Base-by-base conservation (phyloP, 2,113 vertebrate species). In the Telmatochromis sp. region DNA sequence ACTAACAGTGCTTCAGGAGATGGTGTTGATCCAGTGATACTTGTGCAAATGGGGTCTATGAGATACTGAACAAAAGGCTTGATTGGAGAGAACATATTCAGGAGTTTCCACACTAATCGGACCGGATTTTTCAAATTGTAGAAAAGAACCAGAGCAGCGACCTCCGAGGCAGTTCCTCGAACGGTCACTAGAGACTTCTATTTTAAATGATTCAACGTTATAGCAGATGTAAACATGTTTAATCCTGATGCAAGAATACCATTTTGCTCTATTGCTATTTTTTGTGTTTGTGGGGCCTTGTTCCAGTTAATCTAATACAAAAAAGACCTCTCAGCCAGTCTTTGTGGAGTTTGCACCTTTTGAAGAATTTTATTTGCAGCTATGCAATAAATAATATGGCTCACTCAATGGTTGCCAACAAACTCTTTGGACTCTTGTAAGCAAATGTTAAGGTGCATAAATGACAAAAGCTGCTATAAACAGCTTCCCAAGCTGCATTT, bases 241-340 rank as follows among this genome's bases (percentile, higher is more conserved):
- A 70, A 70, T 40, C 35, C 35, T 70, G 35, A 14, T 70, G 13
- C 21, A 73, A 73, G 13, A 70, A 70, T 42, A 42, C 5, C 0
- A 15, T 73, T 45, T 40, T 15, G 37, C 37, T 45, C 5, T 73
- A 45, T 45, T 73, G 35, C 37, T 6, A 4, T 42, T 26, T 45
- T 73, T 0, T 0, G 1, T 15, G 37, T 45, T 73, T 45, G 37
- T 15, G 12, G 12, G 12, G 21, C 65, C 37, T 23, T 23, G 37
- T 14, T 40, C 13, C 65, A 42, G 65, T 40, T 6, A 70, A 8
- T 37, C 33, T 2, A 37, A 70, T 3, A 15, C 7, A 70, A 42
- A 42, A 23, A 42, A n/a, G 35, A 9, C n/a, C 35, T 70, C n/a
- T 70, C n/a, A 70, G n/a, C 7, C 11, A 40, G 0, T 40, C n/a